Base-by-base conservation (phyloP, 2,113 vertebrate genomes). In the Psilopsiagon aymara region DNA sequence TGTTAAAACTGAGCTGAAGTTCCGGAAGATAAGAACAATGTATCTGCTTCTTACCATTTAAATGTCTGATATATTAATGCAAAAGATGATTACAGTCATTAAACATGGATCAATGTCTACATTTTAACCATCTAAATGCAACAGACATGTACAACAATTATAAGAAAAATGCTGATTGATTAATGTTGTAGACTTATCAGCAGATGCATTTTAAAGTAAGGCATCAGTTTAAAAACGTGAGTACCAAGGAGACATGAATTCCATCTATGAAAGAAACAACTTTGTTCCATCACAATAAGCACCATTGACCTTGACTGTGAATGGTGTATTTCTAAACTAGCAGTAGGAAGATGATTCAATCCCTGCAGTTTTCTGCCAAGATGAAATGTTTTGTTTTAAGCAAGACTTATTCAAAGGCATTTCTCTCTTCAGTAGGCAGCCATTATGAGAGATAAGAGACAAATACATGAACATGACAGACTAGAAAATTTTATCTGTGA, bases 221-320 rank as follows among this genome's bases (percentile, higher is more conserved):
- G 57, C 92, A 90, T 90, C 74, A 35, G 63, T 95, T 95, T 86
- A 95, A 94, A 96, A 97, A 95, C 83, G 68, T 6, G 52, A 93
- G 64, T 89, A 91, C 87, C 88, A 92, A 92, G 55, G 84, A 95
- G 90, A 92, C 1, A 17, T 57, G 86, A 90, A 94, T 96, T 88
- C 73, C 87, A 90, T 91, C 76, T 83, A 91, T n/a, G 63, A 91
- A 90, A 69, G 83, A 97, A 97, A 94, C 83, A 87, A 88, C 87
- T 96, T 95, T 95, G 83, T 95, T 96, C 96, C 87, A 97, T 93
- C 94, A 97, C 95, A 96, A 97, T 97, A 97, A 96, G 96, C 94
- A 95, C 96, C 95, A 95, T 95, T 97, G 96, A 97, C 94, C 96
- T 95, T 93, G 94, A 90, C 94, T 96, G 64, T 86, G 91, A 97